phyloP scores from a whole-genome alignment of 2,888 invertebrate species.

The Drosophila yooni region DNA sequence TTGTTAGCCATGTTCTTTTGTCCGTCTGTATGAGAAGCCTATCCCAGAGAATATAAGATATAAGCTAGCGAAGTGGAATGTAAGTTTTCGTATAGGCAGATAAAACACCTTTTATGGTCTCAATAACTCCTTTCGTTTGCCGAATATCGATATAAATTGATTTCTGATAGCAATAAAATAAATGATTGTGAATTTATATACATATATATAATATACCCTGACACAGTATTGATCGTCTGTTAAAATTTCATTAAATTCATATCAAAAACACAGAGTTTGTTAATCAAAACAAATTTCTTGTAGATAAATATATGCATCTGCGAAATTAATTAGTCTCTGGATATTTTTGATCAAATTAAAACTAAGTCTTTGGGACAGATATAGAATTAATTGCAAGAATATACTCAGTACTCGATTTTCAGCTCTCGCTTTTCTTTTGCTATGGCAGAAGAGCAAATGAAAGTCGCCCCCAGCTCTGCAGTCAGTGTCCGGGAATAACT shows the following conservation, averaged over 20 bases:
- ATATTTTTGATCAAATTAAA: neutral
- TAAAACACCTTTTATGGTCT: neutral
- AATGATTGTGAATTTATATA: neutral
- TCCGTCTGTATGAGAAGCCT: neutral
- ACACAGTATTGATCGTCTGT: neutral
- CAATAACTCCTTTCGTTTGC: neutral
- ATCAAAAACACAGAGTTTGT: neutral
- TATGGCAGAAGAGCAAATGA: constrained; percentile 8
- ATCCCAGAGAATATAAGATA: neutral
- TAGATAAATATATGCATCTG: no score
- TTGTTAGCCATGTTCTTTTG: neutral
- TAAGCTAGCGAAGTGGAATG: neutral
- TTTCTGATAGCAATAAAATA: neutral
- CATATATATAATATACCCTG: fast-evolving
- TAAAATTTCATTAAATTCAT: neutral
- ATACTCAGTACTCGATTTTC: neutral
- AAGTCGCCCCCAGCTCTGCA: constrained; percentile 1
- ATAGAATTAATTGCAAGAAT: constrained; percentile 18
- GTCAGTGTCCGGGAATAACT: neutral
- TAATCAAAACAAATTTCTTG: neutral
- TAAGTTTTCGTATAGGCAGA: no score
- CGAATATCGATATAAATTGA: neutral
- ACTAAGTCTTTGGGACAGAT: neutral
- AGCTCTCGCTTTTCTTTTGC: constrained; percentile 3
- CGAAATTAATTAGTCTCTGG: neutral